Evolutionary conservation across 2,797 vertebrate genomes (phyloP), one percentile per base, ranked within the genome.

Genomic region (Danio tinwini): DNA sequence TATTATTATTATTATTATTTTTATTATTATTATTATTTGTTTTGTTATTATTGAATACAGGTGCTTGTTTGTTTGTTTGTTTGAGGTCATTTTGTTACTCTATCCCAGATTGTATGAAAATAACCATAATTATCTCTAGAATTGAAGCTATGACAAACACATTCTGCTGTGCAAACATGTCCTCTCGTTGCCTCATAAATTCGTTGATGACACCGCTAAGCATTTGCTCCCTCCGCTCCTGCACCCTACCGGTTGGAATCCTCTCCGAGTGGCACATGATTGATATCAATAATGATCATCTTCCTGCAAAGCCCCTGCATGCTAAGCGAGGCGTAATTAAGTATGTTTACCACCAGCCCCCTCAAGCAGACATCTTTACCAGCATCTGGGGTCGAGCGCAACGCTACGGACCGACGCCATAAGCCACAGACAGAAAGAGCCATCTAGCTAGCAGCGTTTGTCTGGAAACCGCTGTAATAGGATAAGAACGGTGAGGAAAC

Each of bases 281-380:
- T 75, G 75, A 73, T 82, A 70, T 63, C 72, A 76, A 79, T 76
- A 76, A 81, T 17, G 37, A 61, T 50, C 7, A 19, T 68, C 70
- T 67, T 79, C 76, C 64, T 63, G 49, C 76, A 80, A 80, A 82
- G 49, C 67, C 64, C 44, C 75, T 47, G 47, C 67, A 50, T 75
- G 67, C 71, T n/a, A 78, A 84, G 76, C 47, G 11, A 58, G 42
- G 49, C 17, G 56, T 86, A 80, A 86, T 86, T 83, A 82, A 63
- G 61, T 74, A 67, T 74, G 76, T 83, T 82, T 78, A 73, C 61
- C 74, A 68, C 61, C 62, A 82, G 62, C 72, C 68, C 65, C 52
- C 59, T 81, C 47, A 29, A 67, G 65, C 77, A 75, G 63, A 58
- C 68, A 73, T 68, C 76, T 64, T 19, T 44, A 70, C 55, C 42